Conservation (phyloP, 2,888 invertebrate species). For the Andrena praecox region DNA sequence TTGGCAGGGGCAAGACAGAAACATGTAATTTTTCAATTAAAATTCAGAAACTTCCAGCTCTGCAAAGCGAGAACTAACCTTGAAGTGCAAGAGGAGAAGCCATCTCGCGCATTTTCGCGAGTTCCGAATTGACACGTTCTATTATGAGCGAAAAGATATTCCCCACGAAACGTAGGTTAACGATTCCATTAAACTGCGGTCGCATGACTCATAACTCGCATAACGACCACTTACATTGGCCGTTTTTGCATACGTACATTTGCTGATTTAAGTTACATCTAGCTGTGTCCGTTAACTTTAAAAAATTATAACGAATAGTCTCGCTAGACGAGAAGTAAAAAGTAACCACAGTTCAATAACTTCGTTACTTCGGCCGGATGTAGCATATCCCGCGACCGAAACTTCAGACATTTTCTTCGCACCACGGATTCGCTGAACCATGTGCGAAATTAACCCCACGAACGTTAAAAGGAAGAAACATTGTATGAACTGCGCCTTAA, state of each 20-base stretch:
- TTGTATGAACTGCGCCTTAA: background rate
- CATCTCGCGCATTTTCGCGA: slow-evolving; percentile 6
- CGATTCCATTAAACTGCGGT: slow-evolving; percentile 39
- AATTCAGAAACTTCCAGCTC: background rate
- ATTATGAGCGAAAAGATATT: slow-evolving; percentile 11
- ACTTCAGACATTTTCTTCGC: background rate
- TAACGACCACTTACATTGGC: slow-evolving; percentile 31
- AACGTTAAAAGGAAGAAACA: background rate
- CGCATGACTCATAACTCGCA: slow-evolving; percentile 20
- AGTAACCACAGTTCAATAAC: background rate
- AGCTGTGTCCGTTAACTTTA: background rate
- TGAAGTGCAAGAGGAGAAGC: slow-evolving; percentile 13
- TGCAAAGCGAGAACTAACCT: slow-evolving; percentile 20
- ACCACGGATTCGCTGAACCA: background rate
- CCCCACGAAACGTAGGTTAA: slow-evolving; percentile 33
- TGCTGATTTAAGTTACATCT: background rate
- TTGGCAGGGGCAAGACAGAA: background rate
- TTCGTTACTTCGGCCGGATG: background rate
- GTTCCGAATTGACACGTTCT: slow-evolving; percentile 4
- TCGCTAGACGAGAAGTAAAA: background rate
- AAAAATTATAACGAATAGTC: background rate
- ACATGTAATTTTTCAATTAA: background rate
- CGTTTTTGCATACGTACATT: slow-evolving; percentile 5
- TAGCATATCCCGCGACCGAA: background rate
- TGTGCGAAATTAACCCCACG: background rate